Conservation (phyloP, 2,113 vertebrate genomes). For the Solenodon paradoxus region DNA sequence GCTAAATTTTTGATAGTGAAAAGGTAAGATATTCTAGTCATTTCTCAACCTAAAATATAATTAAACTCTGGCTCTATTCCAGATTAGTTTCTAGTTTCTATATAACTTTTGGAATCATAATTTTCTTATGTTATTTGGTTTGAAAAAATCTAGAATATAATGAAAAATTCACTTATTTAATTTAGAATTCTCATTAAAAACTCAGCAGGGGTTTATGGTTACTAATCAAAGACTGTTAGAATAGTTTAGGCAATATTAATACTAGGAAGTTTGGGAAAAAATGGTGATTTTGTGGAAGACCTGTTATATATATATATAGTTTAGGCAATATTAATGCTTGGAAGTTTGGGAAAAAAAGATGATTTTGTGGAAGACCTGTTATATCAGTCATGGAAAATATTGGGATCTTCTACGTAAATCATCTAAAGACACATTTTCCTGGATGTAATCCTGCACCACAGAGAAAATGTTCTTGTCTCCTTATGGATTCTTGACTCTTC, state of each 20-base stretch:
- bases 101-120: slow-evolving; percentile 17
- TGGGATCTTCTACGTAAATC: neutral
- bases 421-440: neutral
- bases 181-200: slow-evolving; percentile 57
- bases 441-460: neutral
- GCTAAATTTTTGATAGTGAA: neutral
- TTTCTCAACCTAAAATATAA: slow-evolving; percentile 21
- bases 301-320: too few species aligned
- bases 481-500: neutral
- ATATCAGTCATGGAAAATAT: neutral
- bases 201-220: neutral
- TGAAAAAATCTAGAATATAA: neutral
- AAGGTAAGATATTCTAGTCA: neutral
- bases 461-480: neutral
- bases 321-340: neutral
- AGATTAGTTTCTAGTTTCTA: slow-evolving; percentile 25
- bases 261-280: neutral
- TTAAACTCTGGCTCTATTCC: neutral
- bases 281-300: neutral
- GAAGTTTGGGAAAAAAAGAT: neutral
- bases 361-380: slow-evolving; percentile 9
- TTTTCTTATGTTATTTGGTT: slow-evolving; percentile 5
- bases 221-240: slow-evolving; percentile 52
- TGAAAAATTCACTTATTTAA: slow-evolving; percentile 48
- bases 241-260: neutral